Evolutionary conservation across 2,888 invertebrate species (phyloP).

Genomic region (Amiota mariae): DNA sequence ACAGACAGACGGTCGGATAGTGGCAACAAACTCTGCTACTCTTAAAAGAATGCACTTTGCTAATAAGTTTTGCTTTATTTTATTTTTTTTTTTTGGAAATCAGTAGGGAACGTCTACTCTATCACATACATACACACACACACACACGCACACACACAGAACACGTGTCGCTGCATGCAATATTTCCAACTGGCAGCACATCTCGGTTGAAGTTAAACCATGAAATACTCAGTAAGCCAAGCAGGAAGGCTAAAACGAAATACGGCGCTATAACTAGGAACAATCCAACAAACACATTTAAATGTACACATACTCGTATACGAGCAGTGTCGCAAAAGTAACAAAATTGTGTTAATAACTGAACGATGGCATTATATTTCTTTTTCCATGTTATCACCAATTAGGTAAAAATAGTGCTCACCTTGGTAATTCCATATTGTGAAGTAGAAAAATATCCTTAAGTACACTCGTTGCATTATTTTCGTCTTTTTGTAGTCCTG

Average conservation of each 20-base stretch:
- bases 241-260: constrained; percentile 2
- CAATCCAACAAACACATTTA: constrained; percentile 11
- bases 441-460: too few species aligned
- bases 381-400: too few species aligned
- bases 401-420: too few species aligned
- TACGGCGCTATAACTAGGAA: constrained; percentile 22
- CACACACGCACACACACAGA: constrained; percentile 13
- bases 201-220: constrained; percentile 30
- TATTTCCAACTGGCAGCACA: constrained; percentile 45
- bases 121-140: constrained; percentile 1
- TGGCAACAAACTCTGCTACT: neutral
- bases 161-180: constrained; percentile 42
- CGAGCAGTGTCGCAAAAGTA: neutral
- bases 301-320: neutral
- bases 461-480: too few species aligned
- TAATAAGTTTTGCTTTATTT: constrained; percentile 52
- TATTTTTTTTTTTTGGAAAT: constrained; percentile 29
- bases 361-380: too few species aligned
- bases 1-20: neutral
- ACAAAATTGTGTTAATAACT: too few species aligned
- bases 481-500: too few species aligned
- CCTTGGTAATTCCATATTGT: too few species aligned
- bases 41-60: constrained; percentile 53
- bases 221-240: neutral
- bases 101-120: constrained; percentile 11